Evolutionary conservation across 2,888 invertebrate species (phyloP), one percentile per base, ranked within the genome.

Genomic region (Muscina levida): DNA sequence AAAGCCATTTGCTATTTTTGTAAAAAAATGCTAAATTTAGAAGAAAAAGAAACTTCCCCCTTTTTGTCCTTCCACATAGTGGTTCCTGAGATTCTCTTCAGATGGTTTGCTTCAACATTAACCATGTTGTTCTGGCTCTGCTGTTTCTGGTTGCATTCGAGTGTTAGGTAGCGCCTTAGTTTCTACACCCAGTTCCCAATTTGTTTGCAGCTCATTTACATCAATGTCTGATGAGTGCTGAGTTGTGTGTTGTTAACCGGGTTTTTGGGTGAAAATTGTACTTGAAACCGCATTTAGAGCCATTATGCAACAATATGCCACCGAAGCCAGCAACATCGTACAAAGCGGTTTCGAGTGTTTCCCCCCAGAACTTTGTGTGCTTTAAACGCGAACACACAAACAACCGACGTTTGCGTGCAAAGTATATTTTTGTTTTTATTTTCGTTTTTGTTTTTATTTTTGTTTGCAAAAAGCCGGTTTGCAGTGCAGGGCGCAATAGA

Each of bases 11-110:
- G 81, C 81, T 72, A 81, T 74, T 81, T 62, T 74, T 57, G 71
- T 81, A 70, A 62, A 70, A 79, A 65, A 75, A 68, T 77, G 24
- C 77, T 81, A 81, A 74, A 81, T 81, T 77, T 81, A 81, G 81
- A 81, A 81, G 72, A 74, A 71, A n/a, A 19, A 42, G 77, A 39
- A 59, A 71, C 71, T 70, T 80, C 19, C 31, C 17, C 39, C 13
- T 19, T 22, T 42, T 62, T 39, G 62, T 62, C 42, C 17, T 37
- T 15, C 19, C 59, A 39, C n/a, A 31, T 3, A 31, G 31, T 31
- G 31, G 31, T 31, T 31, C 31, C 31, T 31, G 8, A 8, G 31
- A 31, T 57, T 56, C 19, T 53, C 31, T 73, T 73, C 53, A 24
- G n/a, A n/a, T 53, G 24, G 31, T 24, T 73, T 66, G 44, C 15